Conservation (phyloP, 1,140 invertebrate species). For the Tetramorium simillimum region DNA sequence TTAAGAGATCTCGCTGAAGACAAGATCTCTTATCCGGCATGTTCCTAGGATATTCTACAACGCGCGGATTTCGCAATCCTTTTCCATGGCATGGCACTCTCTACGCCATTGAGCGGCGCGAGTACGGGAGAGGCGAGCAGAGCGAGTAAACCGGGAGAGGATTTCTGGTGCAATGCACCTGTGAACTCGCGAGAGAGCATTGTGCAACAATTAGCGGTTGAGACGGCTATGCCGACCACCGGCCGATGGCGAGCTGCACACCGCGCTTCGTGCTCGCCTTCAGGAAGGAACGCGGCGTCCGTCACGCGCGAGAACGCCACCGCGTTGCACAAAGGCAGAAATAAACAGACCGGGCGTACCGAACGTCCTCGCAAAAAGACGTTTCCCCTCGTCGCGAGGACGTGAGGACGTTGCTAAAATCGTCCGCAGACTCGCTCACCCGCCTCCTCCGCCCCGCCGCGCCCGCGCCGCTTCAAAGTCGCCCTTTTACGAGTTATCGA, state of each 20-base stretch:
- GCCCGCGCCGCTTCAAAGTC: not conserved
- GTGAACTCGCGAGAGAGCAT: slow-evolving; percentile 63
- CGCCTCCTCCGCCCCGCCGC: no score
- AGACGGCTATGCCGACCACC: slow-evolving; percentile 34
- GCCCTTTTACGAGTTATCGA: not conserved
- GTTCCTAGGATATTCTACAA: not conserved
- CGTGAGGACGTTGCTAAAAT: not conserved
- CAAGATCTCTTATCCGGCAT: not conserved
- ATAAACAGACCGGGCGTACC: not conserved
- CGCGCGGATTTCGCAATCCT: not conserved
- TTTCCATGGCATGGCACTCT: not conserved
- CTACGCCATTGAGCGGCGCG: slow-evolving; percentile 33
- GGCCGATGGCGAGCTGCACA: slow-evolving; percentile 16
- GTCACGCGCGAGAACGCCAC: slow-evolving; percentile 33
- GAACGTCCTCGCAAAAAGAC: not conserved
- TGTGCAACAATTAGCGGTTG: slow-evolving; percentile 64
- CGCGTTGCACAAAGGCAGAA: slow-evolving; percentile 16
- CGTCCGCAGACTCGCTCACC: no score
- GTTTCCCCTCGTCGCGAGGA: not conserved
- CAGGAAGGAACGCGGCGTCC: slow-evolving; percentile 23
- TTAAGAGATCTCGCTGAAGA: not conserved
- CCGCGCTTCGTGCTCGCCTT: slow-evolving; percentile 47
- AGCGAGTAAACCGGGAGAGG: slow-evolving; percentile 54
- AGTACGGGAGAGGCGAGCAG: slow-evolving; percentile 7
- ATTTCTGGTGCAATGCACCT: slow-evolving; percentile 76